Percentiles rank a stretch among this genome's conserved stretches.
Conservation (phyloP, 1,140 invertebrate species). For the Caenorhabditis latens region DNA sequence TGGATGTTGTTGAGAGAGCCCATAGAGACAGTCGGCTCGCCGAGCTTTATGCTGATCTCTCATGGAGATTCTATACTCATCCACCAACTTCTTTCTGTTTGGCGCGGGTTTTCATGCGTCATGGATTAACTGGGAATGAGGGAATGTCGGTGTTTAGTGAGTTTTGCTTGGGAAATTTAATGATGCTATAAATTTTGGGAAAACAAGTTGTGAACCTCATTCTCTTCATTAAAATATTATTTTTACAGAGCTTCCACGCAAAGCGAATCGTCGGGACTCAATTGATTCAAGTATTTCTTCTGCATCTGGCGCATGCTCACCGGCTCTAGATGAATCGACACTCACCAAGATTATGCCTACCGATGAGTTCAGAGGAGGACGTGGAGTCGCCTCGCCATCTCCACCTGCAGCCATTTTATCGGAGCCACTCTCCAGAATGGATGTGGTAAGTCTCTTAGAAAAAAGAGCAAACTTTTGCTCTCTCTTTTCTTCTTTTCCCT, state of each 20-base stretch:
- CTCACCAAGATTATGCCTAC: slow-evolving; percentile 27
- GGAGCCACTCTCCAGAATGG: slow-evolving; percentile 26
- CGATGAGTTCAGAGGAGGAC: slow-evolving; percentile 29
- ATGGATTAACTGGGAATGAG: slow-evolving; percentile 42
- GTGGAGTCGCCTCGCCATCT: slow-evolving; percentile 5
- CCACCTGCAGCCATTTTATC: background rate
- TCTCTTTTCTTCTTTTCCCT: background rate
- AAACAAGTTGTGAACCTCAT: background rate
- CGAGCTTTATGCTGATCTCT: slow-evolving; percentile 10
- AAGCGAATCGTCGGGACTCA: slow-evolving; percentile 6
- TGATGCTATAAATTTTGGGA: background rate
- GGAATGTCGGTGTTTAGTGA: slow-evolving; percentile 22
- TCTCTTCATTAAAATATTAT: background rate
- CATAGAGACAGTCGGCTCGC: slow-evolving; percentile 12
- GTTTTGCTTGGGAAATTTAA: background rate
- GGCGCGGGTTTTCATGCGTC: slow-evolving; percentile 23
- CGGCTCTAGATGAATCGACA: slow-evolving; percentile 19
- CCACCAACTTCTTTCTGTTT: slow-evolving; percentile 32
- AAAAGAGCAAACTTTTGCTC: background rate
- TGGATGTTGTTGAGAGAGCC: slow-evolving; percentile 28
- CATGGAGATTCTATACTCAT: slow-evolving; percentile 43
- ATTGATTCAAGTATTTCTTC: background rate
- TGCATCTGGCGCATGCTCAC: background rate
- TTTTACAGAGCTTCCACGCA: slow-evolving; percentile 37
- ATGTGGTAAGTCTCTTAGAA: slow-evolving; percentile 3